phyloP scores from a whole-genome alignment of 1,140 invertebrate species.

The Drosophila tani region DNA sequence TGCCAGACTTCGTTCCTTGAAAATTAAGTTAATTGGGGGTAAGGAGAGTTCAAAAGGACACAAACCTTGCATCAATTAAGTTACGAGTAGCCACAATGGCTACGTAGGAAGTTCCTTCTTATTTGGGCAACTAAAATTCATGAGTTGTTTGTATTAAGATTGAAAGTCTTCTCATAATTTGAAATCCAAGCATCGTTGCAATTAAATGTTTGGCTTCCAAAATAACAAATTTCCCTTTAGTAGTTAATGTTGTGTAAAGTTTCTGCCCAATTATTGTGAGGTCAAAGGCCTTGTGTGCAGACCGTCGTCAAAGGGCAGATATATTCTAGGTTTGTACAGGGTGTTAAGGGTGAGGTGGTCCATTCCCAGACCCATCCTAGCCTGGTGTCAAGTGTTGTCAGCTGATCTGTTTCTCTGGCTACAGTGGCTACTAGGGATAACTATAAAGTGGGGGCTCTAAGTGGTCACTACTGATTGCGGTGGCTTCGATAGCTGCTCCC shows the following conservation, averaged over 20 bases:
- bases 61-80: background rate
- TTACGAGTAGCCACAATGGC: background rate
- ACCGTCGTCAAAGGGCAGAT: background rate
- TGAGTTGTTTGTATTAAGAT: background rate
- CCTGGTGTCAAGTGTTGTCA: slow-evolving; percentile 68
- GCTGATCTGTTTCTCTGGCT: slow-evolving; percentile 63
- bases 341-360: background rate
- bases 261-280: background rate
- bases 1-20: background rate
- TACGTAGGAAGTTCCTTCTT: background rate
- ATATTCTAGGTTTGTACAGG: background rate
- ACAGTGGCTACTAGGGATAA: slow-evolving; percentile 13
- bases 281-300: slow-evolving; percentile 12
- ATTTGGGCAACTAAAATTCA: background rate
- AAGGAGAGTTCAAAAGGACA: no score
- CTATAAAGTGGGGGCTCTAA: slow-evolving; percentile 14
- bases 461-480: slow-evolving; percentile 56
- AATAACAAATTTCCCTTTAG: background rate
- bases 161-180: background rate
- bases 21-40: no score
- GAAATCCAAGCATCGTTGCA: background rate
- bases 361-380: slow-evolving; percentile 22
- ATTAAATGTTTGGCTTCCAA: slow-evolving; percentile 7
- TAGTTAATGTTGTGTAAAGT: background rate
- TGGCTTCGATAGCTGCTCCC: slow-evolving; percentile 54